phyloP scores from a whole-genome alignment of 2,113 vertebrate genomes.

The Atrichornis clamosus region DNA sequence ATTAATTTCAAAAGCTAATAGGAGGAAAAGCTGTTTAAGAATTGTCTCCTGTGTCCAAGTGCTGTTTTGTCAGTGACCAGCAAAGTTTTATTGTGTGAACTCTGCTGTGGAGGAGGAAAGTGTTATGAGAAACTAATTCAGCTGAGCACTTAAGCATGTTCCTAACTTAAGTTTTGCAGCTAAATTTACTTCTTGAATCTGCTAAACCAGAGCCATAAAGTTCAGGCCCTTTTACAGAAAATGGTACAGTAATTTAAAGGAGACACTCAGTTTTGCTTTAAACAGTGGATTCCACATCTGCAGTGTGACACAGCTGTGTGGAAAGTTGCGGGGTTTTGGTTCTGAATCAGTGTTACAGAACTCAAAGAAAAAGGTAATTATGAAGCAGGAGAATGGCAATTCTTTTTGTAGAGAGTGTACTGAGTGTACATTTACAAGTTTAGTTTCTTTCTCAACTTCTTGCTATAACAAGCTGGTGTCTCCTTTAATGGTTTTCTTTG shows the following conservation, averaged over 20 bases:
- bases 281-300: not conserved
- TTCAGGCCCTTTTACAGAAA: not conserved
- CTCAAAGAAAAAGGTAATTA: not conserved
- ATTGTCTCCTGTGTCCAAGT: not conserved
- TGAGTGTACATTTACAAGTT: not conserved
- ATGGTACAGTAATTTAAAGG: not conserved
- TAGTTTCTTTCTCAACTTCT: not conserved
- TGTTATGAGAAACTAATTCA: not conserved
- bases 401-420: not conserved
- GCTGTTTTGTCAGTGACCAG: not conserved
- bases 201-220: not conserved
- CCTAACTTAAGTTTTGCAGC: not conserved
- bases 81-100: not conserved
- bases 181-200: not conserved
- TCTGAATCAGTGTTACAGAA: not conserved
- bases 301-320: not conserved
- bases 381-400: not conserved
- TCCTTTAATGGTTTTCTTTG: not conserved
- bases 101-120: not conserved
- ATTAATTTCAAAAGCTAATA: conserved; percentile 29
- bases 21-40: not conserved
- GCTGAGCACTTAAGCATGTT: not conserved
- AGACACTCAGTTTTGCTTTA: not conserved
- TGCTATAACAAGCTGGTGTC: not conserved
- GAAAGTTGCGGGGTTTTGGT: not conserved